Evolutionary conservation across 1,140 invertebrate genomes (phyloP).

Genomic region (Phocides pigmalion): DNA sequence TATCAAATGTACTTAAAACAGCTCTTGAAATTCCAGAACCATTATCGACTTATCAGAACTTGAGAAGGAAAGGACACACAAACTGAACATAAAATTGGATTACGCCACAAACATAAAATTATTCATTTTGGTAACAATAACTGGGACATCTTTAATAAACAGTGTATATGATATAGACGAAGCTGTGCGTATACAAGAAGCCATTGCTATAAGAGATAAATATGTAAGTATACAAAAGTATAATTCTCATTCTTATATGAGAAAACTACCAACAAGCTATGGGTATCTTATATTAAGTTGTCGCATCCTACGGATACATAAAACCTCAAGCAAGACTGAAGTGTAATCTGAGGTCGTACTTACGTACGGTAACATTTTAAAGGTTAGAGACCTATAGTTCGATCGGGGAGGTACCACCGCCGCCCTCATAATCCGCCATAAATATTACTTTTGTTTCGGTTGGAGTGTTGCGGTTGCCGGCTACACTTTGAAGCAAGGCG

Average conservation of each 20-base stretch:
- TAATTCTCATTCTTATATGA: slow-evolving; percentile 18
- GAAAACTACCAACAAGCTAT: neutral
- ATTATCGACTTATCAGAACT: slow-evolving; percentile 53
- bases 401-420: no score
- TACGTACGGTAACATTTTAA: no score
- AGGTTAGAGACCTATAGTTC: no score
- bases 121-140: slow-evolving; percentile 95
- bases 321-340: no score
- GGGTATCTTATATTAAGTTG: no score
- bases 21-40: slow-evolving; percentile 46
- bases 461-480: no score
- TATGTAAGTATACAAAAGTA: slow-evolving; percentile 86
- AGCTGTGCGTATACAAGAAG: slow-evolving; percentile 86
- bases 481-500: no score
- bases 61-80: slow-evolving; percentile 69
- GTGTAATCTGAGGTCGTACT: no score
- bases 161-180: slow-evolving; percentile 93
- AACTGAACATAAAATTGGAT: slow-evolving; percentile 55
- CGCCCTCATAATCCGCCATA: no score
- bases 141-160: slow-evolving; percentile 93
- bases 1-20: no score
- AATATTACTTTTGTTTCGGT: no score
- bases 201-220: slow-evolving; percentile 85
- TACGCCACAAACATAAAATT: slow-evolving; percentile 88
- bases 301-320: no score